Evolutionary conservation across 2,113 vertebrate genomes (phyloP).

Genomic region (Eleginops maclovinus): DNA sequence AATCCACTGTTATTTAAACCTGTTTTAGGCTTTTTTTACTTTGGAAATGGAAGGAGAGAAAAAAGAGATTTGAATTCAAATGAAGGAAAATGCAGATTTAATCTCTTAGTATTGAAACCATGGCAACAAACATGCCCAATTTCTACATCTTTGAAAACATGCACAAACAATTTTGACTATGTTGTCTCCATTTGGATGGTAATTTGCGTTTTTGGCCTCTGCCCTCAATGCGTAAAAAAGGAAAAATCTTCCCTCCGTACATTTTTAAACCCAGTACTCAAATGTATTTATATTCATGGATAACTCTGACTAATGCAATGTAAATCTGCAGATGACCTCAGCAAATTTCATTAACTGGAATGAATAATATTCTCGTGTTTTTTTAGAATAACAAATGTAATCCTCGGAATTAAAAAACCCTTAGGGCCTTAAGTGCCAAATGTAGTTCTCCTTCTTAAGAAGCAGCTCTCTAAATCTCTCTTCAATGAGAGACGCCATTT

Average conservation of each 20-base stretch:
- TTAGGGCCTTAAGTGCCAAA: background rate
- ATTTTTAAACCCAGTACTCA: background rate
- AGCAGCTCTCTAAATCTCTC: constrained; percentile 4
- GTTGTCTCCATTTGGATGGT: no score
- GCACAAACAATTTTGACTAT: no score
- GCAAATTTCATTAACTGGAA: background rate
- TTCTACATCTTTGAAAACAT: background rate
- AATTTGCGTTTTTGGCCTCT: no score
- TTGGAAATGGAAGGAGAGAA: background rate
- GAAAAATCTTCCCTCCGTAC: background rate
- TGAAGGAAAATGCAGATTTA: background rate
- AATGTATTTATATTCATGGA: background rate
- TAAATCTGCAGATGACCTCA: constrained; percentile 6
- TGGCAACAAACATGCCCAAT: background rate
- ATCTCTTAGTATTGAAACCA: background rate
- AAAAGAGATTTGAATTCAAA: background rate
- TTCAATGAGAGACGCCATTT: background rate
- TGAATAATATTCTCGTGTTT: background rate
- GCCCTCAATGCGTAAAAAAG: background rate
- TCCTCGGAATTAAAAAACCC: background rate
- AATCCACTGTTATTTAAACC: background rate
- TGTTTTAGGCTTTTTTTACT: background rate
- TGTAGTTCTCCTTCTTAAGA: background rate
- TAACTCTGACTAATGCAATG: background rate
- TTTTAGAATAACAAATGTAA: background rate